Base-by-base conservation (phyloP, 2,797 vertebrate species). In the Xiphophorus birchmanni region DNA sequence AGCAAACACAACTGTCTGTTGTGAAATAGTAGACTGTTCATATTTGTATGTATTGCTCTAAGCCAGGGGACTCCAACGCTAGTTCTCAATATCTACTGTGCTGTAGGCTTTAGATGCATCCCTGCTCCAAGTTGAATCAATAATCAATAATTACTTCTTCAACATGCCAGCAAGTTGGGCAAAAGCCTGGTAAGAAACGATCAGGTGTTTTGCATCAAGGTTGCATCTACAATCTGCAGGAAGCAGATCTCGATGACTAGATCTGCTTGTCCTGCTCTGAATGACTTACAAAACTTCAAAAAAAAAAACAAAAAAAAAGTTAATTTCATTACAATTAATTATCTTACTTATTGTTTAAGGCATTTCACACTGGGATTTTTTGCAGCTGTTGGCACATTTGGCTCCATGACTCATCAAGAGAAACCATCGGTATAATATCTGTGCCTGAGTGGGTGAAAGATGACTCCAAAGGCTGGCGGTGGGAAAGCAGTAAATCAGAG, bases 401-500 rank as follows among this genome's bases (percentile, higher is more conserved):
- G 23, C 26, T 72, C 2, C 11, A 9, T 40, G 35, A 40, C 35
- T 21, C 63, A 40, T 67, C 69, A 72, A 44, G 11, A 71, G 40
- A 44, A 71, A 45, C 23, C 5, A 0, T 72, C 45, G 42, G 42
- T n/a, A 72, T 45, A 45, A 44, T n/a, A 45, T 44, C 26, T 45
- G 58, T 35, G 44, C 29, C 11, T 50, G 45, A 65, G 72, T 42
- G 15, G 54, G 44, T 48, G 44, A 76, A 40, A 56, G 67, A 72
- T 11, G 17, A 74, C 48, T 37, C 18, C 35, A 40, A 67, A 48
- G 23, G 42, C n/a, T 26, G 15, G 35, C 44, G 21, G 35, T 42
- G 65, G 17, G 35, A 52, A 78, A 35, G 40, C 40, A 47, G 48
- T 56, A 71, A 78, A 78, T 71, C 67, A 32, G 48, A 42, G 21